A percentile compares a stretch with the other conserved stretches of the same genome.
phyloP scores from a whole-genome alignment of 1,140 invertebrate genomes.

The Xylocopa sonorina region DNA sequence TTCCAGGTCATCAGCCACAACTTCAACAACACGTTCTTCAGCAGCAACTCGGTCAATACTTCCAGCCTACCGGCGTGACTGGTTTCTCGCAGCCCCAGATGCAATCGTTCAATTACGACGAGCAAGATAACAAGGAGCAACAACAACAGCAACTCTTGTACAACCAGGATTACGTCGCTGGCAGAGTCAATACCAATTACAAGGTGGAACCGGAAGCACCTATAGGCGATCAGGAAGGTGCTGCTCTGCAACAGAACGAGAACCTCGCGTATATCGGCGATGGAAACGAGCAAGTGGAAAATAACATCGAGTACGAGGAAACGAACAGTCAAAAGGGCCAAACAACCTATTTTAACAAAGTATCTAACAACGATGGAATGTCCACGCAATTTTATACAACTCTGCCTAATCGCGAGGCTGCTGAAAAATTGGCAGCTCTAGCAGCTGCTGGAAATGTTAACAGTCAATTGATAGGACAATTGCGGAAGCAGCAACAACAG shows the following conservation, averaged over 20 bases:
- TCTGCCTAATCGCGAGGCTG: slow-evolving; percentile 81
- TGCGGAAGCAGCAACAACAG: slow-evolving; percentile 74
- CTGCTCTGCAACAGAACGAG: slow-evolving; percentile 44
- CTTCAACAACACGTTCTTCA: slow-evolving; percentile 80
- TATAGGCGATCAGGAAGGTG: slow-evolving; percentile 37
- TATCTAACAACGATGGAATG: slow-evolving; percentile 46
- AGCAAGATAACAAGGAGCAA: slow-evolving; percentile 75
- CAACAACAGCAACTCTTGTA: slow-evolving; percentile 66
- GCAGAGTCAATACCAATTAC: slow-evolving; percentile 73
- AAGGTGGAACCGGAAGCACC: slow-evolving; percentile 68
- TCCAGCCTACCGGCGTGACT: slow-evolving; percentile 64
- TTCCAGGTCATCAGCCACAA: slow-evolving; percentile 76
- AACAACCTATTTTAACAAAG: slow-evolving; percentile 67
- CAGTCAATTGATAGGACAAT: slow-evolving; percentile 73
- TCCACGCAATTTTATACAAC: slow-evolving; percentile 78
- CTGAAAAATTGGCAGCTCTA: slow-evolving; percentile 81
- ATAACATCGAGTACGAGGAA: slow-evolving; percentile 75
- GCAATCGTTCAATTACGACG: slow-evolving; percentile 83
- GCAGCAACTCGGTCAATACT: slow-evolving; percentile 74
- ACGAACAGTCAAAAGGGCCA: slow-evolving; percentile 46
- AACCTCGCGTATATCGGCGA: slow-evolving; percentile 53
- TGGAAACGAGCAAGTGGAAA: slow-evolving; percentile 68
- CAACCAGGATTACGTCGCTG: slow-evolving; percentile 70
- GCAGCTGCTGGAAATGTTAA: slow-evolving; percentile 82
- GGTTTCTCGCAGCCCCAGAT: slow-evolving; percentile 80